phyloP scores from a whole-genome alignment of 2,797 vertebrate species.

The Microctenopoma lineatum region DNA sequence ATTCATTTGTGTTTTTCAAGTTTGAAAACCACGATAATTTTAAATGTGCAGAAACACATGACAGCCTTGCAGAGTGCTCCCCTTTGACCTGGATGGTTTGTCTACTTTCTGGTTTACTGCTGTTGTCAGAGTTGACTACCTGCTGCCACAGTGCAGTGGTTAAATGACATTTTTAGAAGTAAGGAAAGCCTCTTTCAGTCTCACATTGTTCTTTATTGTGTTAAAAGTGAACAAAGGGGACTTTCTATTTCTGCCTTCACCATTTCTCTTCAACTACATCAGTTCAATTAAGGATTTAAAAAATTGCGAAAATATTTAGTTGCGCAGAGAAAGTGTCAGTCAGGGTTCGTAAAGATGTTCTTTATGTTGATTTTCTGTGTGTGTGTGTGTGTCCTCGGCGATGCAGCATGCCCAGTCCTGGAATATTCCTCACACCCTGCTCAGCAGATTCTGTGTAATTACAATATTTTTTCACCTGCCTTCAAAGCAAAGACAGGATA shows the following conservation, averaged over 20 bases:
- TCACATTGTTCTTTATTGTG: background rate
- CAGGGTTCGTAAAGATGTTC: background rate
- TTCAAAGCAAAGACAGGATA: background rate
- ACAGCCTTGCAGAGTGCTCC: background rate
- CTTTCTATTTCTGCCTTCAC: fast-evolving
- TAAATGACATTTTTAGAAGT: slow-evolving; percentile 2
- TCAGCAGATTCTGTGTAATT: slow-evolving; percentile 26
- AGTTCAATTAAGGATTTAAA: background rate
- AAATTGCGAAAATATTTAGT: background rate
- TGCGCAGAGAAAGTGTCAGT: background rate
- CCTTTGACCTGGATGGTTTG: slow-evolving; percentile 38
- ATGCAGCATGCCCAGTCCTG: slow-evolving; percentile 12
- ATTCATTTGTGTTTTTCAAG: background rate
- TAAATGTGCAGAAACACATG: background rate
- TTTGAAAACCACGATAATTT: background rate
- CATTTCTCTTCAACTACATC: background rate
- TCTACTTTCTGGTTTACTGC: slow-evolving; percentile 28
- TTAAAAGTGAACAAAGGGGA: background rate
- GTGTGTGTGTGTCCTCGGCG: background rate
- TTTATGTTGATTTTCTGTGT: slow-evolving; percentile 17
- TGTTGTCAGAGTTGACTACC: background rate
- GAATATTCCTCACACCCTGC: background rate
- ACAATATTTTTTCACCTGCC: background rate
- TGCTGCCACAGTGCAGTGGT: slow-evolving; percentile 6
- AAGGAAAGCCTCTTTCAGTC: background rate